Base-by-base conservation (phyloP, 2,797 vertebrate genomes). In the Craterocephalus amniculus region DNA sequence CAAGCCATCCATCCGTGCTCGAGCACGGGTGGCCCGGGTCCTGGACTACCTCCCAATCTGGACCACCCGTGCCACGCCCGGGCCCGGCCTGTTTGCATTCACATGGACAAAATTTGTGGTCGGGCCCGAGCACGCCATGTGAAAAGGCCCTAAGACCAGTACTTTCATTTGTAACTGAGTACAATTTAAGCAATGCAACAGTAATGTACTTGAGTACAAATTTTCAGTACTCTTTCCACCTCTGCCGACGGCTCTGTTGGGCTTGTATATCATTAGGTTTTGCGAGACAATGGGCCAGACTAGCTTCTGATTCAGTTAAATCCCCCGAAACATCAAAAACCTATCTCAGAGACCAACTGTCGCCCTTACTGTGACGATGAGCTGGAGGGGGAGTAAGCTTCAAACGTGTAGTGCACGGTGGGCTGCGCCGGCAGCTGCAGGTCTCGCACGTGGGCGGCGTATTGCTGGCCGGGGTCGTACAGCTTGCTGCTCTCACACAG, bases 401-500 rank as follows among this genome's bases (percentile, higher is more conserved):
- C 97, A 0, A 99, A 99, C 48, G 93, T 80, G 6, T 98, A 99
- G 45, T 93, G 92, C 7, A 87, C 88, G 0, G 88, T 92, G 0
- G 96, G 95, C 68, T 99, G 96, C 5, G 94, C 95, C 0, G 88
- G 95, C 1, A 97, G 94, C 94, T 96, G 96, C 84, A 98, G 93
- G 89, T 96, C 96, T 74, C 89, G 88, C 29, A 99, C 96, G 1
- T 97, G 93, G 0, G 96, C 96, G 0, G 94, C 96, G 0, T 99
- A 99, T 81, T 99, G 98, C 83, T 96, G 97, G 13, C 97, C 98
- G 0, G 96, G 97, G 88, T 99, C 98, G 0, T 99, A 99, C 29
- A 98, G 94, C 79, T 99, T 99, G 81, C 97, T 98, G 96, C 97
- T 98, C 93, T 99, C 98, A 0, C 97, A 99, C 87, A 99, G 91